Evolutionary conservation across 2,797 vertebrate genomes (phyloP), one percentile per base, ranked within the genome.

Genomic region (Rhabdomys pumilio): DNA sequence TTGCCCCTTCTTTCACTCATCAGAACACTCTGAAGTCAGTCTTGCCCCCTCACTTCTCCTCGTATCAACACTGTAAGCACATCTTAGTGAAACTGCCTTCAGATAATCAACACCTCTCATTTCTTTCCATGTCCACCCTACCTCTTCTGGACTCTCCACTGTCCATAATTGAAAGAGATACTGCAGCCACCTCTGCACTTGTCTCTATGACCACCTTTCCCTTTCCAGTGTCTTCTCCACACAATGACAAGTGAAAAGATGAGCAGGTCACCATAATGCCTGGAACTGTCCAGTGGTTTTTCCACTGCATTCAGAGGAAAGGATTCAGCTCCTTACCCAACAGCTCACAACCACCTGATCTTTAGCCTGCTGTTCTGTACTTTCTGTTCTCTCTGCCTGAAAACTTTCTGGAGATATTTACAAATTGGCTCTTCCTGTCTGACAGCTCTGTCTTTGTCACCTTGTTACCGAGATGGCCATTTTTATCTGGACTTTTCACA

Each of bases 201-300:
- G 53, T 85, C 12, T 77, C 69, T 34, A 29, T 90, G 55, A 15
- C 31, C 12, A 24, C 17, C 69, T 75, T 65, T 83, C n/a, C n/a
- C 34, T 69, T 89, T 87, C 87, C 47, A 59, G 63, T 38, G 24
- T 69, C 41, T 61, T 95, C 91, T 76, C 65, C 79, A 67, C 19
- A 31, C 61, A 41, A 63, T 24, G 24, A n/a, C 63, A 13, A 41
- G 55, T 10, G 34, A 12, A 15, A 13, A 53, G 73, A 44, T 34
- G 77, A n/a, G 44, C 14, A 44, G 38, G 34, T 34, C n/a, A 14
- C 12, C 3, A 20, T 7, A 29, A 31, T 57, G 59, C 75, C 44
- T 41, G 38, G 72, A 88, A 50, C 65, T 29, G 55, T 50, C 44
- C 22, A 34, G 79, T 24, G 76, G 17, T 12, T 89, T 77, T 9